phyloP scores from a whole-genome alignment of 2,113 vertebrate species.

The Acanthisitta chloris region DNA sequence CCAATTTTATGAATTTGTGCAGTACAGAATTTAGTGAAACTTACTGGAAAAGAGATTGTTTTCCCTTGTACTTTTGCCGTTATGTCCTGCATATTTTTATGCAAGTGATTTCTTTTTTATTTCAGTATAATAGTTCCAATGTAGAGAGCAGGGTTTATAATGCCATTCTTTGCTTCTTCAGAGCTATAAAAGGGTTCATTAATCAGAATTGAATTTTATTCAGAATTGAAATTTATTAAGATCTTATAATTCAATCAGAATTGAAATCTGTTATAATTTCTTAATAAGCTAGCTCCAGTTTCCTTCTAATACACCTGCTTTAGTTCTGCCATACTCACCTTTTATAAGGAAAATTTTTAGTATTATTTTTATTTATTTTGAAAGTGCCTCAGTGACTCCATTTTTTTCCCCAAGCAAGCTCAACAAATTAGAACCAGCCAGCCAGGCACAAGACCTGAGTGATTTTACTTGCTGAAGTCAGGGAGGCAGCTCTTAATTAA shows the following conservation, averaged over 20 bases:
- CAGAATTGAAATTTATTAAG: not conserved
- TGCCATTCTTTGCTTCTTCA: not conserved
- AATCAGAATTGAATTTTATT: not conserved
- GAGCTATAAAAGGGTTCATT: not conserved
- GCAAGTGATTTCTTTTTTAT: not conserved
- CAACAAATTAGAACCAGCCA: not conserved
- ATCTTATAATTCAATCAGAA: not conserved
- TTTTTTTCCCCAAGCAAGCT: not conserved
- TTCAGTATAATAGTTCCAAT: not conserved
- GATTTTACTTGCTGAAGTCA: not conserved
- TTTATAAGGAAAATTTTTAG: not conserved
- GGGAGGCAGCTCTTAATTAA: not conserved
- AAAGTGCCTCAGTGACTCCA: accelerated
- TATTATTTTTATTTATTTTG: not conserved
- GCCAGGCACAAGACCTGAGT: not conserved
- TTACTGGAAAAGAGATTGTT: not conserved
- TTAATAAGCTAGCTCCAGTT: not conserved
- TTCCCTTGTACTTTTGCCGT: not conserved
- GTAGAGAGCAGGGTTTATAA: not conserved
- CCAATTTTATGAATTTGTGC: not conserved
- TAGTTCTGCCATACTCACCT: not conserved
- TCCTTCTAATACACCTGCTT: not conserved
- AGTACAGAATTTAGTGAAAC: not conserved
- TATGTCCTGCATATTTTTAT: not conserved
- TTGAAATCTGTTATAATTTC: not conserved